Conservation (phyloP, 2,113 vertebrate genomes). For the Spizaetus ornatus region DNA sequence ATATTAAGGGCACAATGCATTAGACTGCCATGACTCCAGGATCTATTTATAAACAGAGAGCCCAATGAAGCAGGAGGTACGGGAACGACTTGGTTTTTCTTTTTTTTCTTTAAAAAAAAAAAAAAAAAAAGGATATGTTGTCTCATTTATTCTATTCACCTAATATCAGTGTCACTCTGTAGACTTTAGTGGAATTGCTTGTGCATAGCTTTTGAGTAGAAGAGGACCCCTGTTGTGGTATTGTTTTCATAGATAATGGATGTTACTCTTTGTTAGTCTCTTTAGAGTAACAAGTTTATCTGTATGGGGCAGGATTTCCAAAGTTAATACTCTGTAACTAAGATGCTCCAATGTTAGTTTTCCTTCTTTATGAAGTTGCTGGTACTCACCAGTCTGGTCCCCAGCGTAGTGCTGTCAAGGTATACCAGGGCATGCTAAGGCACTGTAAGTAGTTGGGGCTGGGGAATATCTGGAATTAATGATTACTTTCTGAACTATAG, state of each 20-base stretch:
- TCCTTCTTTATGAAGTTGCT: not conserved
- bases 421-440: no score
- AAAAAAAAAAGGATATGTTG: no score
- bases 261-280: not conserved
- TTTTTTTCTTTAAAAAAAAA: no score
- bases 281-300: not conserved
- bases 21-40: not conserved
- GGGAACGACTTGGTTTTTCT: not conserved
- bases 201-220: not conserved
- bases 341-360: not conserved
- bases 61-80: not conserved
- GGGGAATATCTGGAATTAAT: not conserved
- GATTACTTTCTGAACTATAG: not conserved
- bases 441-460: fast-evolving
- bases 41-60: not conserved
- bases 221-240: not conserved
- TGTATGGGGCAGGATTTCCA: not conserved
- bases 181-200: not conserved
- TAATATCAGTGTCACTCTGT: not conserved
- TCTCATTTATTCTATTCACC: not conserved
- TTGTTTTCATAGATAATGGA: not conserved
- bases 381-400: not conserved
- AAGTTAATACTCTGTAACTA: not conserved
- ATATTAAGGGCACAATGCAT: not conserved
- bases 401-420: fast-evolving